Evolutionary conservation across 2,797 vertebrate genomes (phyloP).

Genomic region (Xiphorhynchus erythropygius): DNA sequence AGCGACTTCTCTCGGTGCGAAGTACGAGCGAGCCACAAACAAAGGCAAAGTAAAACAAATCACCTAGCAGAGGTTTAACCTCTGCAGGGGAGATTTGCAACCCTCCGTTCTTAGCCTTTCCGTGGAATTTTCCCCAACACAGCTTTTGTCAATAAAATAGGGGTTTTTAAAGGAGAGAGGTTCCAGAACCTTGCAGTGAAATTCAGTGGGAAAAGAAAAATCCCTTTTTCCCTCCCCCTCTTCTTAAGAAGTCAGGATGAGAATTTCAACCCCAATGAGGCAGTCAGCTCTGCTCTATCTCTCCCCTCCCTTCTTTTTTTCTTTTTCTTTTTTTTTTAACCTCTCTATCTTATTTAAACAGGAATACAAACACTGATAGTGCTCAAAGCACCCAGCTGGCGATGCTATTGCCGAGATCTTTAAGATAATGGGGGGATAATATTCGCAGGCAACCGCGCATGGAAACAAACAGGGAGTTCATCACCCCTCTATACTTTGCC

Average conservation of each 20-base stretch:
- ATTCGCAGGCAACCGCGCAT: background rate
- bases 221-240: background rate
- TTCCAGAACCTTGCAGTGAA: background rate
- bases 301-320: background rate
- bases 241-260: background rate
- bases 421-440: background rate
- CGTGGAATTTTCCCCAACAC: background rate
- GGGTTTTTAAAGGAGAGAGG: background rate
- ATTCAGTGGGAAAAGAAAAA: background rate
- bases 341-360: slow-evolving; percentile 43
- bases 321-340: background rate
- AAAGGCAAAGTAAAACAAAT: slow-evolving; percentile 2
- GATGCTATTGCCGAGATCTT: slow-evolving; percentile 9
- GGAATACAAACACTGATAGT: slow-evolving; percentile 24
- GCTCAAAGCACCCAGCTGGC: background rate
- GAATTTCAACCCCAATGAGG: background rate
- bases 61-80: slow-evolving; percentile 12
- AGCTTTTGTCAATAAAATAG: background rate
- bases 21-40: slow-evolving; percentile 2
- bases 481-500: background rate
- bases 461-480: background rate
- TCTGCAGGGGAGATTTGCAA: background rate
- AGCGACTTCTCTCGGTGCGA: slow-evolving; percentile 5
- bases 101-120: background rate
- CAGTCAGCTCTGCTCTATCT: background rate